Evolutionary conservation across 2,113 vertebrate species (phyloP).

Genomic region (Xenopus laevis): DNA sequence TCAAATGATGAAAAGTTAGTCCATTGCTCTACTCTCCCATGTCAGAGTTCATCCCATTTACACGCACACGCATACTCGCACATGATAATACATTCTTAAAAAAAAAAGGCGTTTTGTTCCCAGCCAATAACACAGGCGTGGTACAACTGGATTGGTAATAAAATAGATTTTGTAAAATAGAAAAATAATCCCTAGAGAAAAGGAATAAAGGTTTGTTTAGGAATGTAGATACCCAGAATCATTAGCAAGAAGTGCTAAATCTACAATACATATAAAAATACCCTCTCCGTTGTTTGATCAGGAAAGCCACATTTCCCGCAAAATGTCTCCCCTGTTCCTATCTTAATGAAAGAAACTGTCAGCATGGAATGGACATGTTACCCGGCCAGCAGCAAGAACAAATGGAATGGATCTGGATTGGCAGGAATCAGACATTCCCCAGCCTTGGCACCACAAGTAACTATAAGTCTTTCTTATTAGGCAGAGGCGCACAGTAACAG

Average conservation of each 20-base stretch:
- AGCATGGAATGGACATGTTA: background rate
- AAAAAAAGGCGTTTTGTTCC: too few relatives aligned
- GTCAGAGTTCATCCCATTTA: too few relatives aligned
- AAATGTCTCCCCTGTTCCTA: background rate
- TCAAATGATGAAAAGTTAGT: too few relatives aligned
- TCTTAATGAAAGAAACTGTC: conserved; percentile 16
- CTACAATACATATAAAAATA: background rate
- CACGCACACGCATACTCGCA: too few relatives aligned
- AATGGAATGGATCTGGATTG: conserved; percentile 19
- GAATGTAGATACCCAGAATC: conserved; percentile 8
- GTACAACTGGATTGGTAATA: too few relatives aligned
- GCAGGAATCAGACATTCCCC: conserved; percentile 10
- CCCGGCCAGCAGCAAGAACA: conserved; percentile 20
- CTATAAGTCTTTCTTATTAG: conserved; percentile 18
- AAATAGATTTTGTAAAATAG: too few relatives aligned
- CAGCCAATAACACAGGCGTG: too few relatives aligned
- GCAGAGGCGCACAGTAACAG: conserved; percentile 12
- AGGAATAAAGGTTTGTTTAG: background rate
- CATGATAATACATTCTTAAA: too few relatives aligned
- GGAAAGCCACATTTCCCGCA: conserved; percentile 21
- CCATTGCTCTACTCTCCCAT: too few relatives aligned
- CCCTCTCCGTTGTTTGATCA: background rate
- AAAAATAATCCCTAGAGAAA: too few relatives aligned
- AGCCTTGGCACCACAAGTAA: conserved; percentile 16
- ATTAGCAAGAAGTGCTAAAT: conserved; percentile 4